phyloP scores from a whole-genome alignment of 1,140 invertebrate species.

The honey bee (Apis mellifera) region DNA sequence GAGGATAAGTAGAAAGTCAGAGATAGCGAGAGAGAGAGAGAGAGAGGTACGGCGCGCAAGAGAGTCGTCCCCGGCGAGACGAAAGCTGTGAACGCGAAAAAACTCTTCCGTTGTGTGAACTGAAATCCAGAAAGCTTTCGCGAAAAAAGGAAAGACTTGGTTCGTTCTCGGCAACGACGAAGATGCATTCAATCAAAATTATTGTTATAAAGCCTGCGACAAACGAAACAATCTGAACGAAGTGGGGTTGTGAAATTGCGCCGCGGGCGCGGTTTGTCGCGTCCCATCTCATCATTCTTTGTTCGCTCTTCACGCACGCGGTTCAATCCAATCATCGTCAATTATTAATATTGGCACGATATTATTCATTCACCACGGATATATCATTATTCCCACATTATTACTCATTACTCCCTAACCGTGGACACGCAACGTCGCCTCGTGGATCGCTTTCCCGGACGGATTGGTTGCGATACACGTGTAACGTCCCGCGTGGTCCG shows the following conservation, averaged over 20 bases:
- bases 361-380: conserved; percentile 52
- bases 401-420: conserved; percentile 79
- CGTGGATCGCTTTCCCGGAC: conserved; percentile 83
- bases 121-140: conserved; percentile 66
- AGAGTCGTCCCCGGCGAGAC: conserved; percentile 59
- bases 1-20: background rate
- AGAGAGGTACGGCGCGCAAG: conserved; percentile 42
- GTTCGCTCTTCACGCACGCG: conserved; percentile 28
- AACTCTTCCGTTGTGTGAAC: conserved; percentile 42
- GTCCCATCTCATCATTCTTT: conserved; percentile 57
- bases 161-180: conserved; percentile 63
- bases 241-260: background rate
- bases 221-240: conserved; percentile 55
- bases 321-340: conserved; percentile 1
- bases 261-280: conserved; percentile 33
- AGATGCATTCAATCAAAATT: conserved; percentile 59
- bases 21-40: conserved; percentile 9
- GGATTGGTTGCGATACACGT: conserved; percentile 86
- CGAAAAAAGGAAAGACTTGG: conserved; percentile 50
- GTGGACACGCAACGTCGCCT: conserved; percentile 83
- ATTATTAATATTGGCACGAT: conserved; percentile 32
- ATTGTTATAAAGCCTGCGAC: conserved; percentile 55
- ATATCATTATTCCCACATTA: conserved; percentile 42
- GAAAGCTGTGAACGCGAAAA: conserved; percentile 55
- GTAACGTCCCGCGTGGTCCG: conserved; percentile 84